phyloP scores from a whole-genome alignment of 2,113 vertebrate species.

The Hippopotamus amphibius region DNA sequence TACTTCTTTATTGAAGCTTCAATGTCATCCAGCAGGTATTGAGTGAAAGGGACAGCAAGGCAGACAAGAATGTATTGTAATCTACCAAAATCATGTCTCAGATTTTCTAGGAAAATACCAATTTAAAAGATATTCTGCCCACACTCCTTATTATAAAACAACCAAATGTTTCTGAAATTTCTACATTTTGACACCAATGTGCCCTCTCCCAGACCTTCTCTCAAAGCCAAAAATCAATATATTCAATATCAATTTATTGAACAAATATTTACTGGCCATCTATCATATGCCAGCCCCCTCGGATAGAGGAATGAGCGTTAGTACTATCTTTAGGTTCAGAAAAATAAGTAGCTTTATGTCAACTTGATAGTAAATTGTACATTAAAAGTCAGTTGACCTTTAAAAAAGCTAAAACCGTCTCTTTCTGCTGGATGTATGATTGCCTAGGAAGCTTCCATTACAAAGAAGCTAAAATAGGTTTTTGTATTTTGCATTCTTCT shows the following conservation, averaged over 20 bases:
- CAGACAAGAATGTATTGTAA: not conserved
- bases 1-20: not conserved
- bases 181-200: not conserved
- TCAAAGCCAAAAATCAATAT: conserved; percentile 46
- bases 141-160: not conserved
- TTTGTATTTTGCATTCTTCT: not conserved
- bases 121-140: not conserved
- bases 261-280: not conserved
- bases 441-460: conserved; percentile 37
- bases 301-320: not conserved
- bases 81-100: not conserved
- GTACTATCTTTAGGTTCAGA: not conserved
- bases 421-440: not conserved
- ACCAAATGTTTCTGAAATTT: not conserved
- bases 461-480: not conserved
- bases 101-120: not conserved
- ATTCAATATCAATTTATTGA: conserved; percentile 33
- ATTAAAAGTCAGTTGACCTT: conserved; percentile 54
- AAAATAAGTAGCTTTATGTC: conserved; percentile 37
- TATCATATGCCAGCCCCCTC: not conserved
- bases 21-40: not conserved
- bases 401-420: not conserved
- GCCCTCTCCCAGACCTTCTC: not conserved
- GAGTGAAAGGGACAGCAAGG: not conserved
- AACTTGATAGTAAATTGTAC: conserved; percentile 18